These are phyloP conservation scores for Coleophora flavipennella DNA, from an alignment of 2,888 invertebrate species.

Conservation along the genomic window DNA sequence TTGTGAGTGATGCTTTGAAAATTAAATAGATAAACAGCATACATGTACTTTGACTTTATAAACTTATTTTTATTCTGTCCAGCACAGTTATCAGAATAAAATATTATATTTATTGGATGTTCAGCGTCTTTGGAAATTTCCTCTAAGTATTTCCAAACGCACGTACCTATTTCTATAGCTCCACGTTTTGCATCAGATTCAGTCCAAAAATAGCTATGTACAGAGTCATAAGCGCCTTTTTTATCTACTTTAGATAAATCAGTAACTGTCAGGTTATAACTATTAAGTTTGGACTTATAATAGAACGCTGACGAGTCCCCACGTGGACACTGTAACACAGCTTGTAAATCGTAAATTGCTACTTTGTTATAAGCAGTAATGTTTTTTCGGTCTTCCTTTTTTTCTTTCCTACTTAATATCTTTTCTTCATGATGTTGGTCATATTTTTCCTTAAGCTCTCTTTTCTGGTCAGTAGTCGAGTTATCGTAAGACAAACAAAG, in stretches of 20 bases:
- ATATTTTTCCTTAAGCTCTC: neutral
- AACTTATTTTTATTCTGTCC: neutral
- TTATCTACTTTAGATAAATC: slow-evolving; percentile 2
- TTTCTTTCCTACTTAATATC: slow-evolving; percentile 3
- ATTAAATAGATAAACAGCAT: neutral
- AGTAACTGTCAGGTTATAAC: too few relatives aligned
- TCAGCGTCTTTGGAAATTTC: neutral
- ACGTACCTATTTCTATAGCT: too few relatives aligned
- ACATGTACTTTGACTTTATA: neutral
- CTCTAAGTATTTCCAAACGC: slow-evolving; percentile 6
- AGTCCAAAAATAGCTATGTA: slow-evolving; percentile 11
- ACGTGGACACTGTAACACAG: slow-evolving; percentile 8
- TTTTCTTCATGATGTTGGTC: slow-evolving; percentile 3
- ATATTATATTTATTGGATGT: slow-evolving; percentile 10
- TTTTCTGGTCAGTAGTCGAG: slow-evolving; percentile 4
- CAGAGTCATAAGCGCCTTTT: slow-evolving; percentile 3
- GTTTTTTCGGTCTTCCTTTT: slow-evolving; percentile 1
- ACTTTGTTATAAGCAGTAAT: slow-evolving; percentile 1
- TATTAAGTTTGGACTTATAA: slow-evolving; percentile 9
- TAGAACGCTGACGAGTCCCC: slow-evolving; percentile 9
- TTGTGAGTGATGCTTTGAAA: neutral
- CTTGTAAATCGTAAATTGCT: slow-evolving; percentile 6
- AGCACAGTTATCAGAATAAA: slow-evolving; percentile 21
- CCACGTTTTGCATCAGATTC: too few relatives aligned
- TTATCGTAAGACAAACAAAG: slow-evolving; percentile 5